A percentile compares a stretch with the other conserved stretches of the same genome.
Evolutionary conservation across 2,888 invertebrate species (phyloP).

Genomic region (Latrodectus elegans): DNA sequence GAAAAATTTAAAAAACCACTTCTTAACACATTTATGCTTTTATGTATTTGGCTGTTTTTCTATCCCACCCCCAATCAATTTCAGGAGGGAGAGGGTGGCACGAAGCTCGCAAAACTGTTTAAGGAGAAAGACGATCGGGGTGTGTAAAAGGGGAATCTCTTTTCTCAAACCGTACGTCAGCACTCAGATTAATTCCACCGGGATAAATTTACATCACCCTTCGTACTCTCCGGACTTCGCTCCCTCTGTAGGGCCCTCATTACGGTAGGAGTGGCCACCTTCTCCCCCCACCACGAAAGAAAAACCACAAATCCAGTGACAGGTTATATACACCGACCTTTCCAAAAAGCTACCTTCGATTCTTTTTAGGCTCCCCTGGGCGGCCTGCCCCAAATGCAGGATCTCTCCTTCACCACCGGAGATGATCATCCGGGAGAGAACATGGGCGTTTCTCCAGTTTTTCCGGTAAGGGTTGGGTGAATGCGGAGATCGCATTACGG

Average conservation of each 20-base stretch:
- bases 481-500: constrained; percentile 65
- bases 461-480: constrained; percentile 53
- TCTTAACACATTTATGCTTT: constrained; percentile 44
- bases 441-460: background rate
- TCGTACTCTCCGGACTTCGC: background rate
- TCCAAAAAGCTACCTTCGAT: background rate
- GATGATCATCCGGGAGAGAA: constrained; percentile 19
- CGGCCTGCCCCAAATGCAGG: background rate
- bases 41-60: background rate
- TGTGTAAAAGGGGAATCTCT: background rate
- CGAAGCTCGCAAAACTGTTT: constrained; percentile 22
- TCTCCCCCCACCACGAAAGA: background rate
- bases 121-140: background rate
- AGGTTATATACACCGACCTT: constrained; percentile 15
- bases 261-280: constrained; percentile 28
- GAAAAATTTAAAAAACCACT: constrained; percentile 66
- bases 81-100: background rate
- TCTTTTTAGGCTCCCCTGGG: constrained; percentile 24
- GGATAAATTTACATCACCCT: constrained; percentile 55
- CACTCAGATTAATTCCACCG: constrained; percentile 58
- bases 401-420: constrained; percentile 42
- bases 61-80: background rate
- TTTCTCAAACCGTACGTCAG: constrained; percentile 52
- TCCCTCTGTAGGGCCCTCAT: constrained; percentile 42
- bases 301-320: constrained; percentile 45